A percentile compares a stretch with the other conserved stretches of the same genome.
These are phyloP conservation scores for Oreortyx pictus DNA, from an alignment of 2,797 vertebrate genomes.

Conservation along the genomic window DNA sequence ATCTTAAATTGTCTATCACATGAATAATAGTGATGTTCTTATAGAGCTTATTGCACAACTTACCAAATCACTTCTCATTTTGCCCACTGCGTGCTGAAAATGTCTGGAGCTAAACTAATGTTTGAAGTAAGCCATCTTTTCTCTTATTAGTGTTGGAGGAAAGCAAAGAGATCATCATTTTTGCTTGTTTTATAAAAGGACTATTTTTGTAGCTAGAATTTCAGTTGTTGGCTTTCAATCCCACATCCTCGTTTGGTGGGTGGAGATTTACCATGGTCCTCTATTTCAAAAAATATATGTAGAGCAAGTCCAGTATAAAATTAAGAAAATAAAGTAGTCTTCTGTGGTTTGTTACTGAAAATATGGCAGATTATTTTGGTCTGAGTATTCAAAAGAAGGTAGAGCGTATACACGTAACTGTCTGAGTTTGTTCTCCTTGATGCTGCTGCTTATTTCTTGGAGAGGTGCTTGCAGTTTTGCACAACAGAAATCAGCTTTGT, in stretches of 20 bases:
- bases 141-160: conserved; percentile 7
- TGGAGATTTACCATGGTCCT: conserved; percentile 65
- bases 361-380: conserved; percentile 43
- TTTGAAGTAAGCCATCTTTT: conserved; percentile 33
- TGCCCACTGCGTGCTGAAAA: conserved; percentile 34
- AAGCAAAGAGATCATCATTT: neutral
- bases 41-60: conserved; percentile 23
- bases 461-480: conserved; percentile 69
- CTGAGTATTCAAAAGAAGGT: conserved; percentile 7
- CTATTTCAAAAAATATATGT: conserved; percentile 71
- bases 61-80: conserved; percentile 11
- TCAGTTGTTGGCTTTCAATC: conserved; percentile 39
- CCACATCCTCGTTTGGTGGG: conserved; percentile 43
- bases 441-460: conserved; percentile 44
- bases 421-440: neutral
- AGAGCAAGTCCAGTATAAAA: conserved; percentile 48
- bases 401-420: neutral
- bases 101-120: conserved; percentile 51
- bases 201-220: conserved; percentile 63
- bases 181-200: conserved; percentile 46
- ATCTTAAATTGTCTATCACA: conserved; percentile 33
- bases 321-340: conserved; percentile 49
- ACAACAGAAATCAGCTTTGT: conserved; percentile 48
- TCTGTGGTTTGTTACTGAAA: conserved; percentile 13
- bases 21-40: conserved; percentile 27